Conservation (phyloP, 1,140 invertebrate genomes). For the Meteorus sp. region DNA sequence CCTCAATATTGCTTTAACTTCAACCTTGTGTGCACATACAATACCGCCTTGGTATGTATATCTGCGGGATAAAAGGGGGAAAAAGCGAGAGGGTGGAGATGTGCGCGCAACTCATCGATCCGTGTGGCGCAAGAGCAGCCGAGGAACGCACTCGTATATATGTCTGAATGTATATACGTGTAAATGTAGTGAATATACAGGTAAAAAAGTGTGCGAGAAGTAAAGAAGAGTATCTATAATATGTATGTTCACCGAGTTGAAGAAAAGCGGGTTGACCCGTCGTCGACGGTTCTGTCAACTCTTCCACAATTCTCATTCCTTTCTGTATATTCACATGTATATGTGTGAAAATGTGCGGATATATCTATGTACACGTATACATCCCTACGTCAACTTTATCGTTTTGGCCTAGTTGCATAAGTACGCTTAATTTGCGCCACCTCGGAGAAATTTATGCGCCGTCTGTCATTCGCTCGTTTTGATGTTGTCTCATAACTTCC, state of each 20-base stretch:
- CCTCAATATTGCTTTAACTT: background rate
- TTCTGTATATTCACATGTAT: background rate
- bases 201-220: no score
- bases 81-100: no score
- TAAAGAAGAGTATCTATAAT: no score
- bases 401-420: slow-evolving; percentile 44
- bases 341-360: no score
- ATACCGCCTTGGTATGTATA: background rate
- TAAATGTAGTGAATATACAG: no score
- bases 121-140: slow-evolving; percentile 17
- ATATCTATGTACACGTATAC: no score
- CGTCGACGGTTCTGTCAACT: background rate
- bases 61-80: slow-evolving; percentile 23
- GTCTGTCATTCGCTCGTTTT: slow-evolving; percentile 28
- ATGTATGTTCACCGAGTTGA: no score
- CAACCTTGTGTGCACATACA: slow-evolving; percentile 4
- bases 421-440: slow-evolving; percentile 40
- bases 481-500: slow-evolving; percentile 22
- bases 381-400: slow-evolving; percentile 43
- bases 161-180: no score
- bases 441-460: slow-evolving; percentile 39
- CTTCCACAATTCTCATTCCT: background rate
- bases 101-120: slow-evolving; percentile 27
- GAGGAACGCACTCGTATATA: slow-evolving; percentile 10
- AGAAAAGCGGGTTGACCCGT: background rate